These are phyloP conservation scores for Harpegnathos saltator DNA, from an alignment of 1,140 invertebrate species.

Conservation along the genomic window DNA sequence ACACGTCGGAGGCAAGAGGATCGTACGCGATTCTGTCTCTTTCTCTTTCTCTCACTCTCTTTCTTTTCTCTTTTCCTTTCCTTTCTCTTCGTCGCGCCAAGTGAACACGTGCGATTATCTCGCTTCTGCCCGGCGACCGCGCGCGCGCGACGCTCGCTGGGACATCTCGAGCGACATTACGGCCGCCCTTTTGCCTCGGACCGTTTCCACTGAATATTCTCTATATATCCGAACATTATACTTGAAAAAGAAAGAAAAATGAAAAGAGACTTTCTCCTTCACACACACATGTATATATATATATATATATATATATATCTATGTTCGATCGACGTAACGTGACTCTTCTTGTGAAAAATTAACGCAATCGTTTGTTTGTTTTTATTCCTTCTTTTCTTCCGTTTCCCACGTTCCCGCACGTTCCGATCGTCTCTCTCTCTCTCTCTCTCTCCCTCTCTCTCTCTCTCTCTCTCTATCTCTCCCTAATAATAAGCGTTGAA, in stretches of 20 bases:
- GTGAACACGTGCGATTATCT: background rate
- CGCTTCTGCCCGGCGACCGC: background rate
- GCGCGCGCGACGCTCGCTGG: too few relatives aligned
- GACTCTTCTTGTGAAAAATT: background rate
- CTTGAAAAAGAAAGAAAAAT: background rate
- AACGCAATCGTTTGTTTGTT: background rate
- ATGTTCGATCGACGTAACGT: background rate
- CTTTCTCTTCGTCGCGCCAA: too few relatives aligned
- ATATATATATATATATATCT: too few relatives aligned
- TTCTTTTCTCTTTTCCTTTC: too few relatives aligned
- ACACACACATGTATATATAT: too few relatives aligned
- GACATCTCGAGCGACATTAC: background rate
- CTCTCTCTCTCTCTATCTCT: too few relatives aligned
- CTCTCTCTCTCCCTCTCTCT: too few relatives aligned
- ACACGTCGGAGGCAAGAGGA: conserved; percentile 20
- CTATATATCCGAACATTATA: background rate
- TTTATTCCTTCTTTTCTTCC: background rate
- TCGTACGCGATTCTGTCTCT: too few relatives aligned
- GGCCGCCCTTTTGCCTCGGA: conserved; percentile 24
- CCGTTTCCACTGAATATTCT: background rate
- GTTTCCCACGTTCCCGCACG: background rate
- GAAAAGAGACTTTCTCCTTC: background rate
- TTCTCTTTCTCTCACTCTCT: too few relatives aligned
- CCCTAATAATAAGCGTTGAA: conserved; percentile 4
- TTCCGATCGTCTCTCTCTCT: background rate